These are phyloP conservation scores for Myiagra hebetior DNA, from an alignment of 2,113 vertebrate genomes.

Conservation along the genomic window DNA sequence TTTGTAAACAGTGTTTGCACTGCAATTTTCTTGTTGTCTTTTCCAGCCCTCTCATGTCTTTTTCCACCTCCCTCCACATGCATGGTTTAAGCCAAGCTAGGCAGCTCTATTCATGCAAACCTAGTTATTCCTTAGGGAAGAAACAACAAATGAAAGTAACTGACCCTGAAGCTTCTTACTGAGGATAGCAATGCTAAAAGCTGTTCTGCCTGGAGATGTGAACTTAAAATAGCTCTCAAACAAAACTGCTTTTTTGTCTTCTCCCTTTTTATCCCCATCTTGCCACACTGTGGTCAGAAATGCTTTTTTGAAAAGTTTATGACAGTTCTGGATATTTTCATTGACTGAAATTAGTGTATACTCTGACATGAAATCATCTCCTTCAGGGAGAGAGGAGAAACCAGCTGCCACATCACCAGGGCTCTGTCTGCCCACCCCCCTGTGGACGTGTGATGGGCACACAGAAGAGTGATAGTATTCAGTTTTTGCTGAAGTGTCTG, in stretches of 20 bases:
- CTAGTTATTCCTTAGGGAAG: neutral
- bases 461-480: neutral
- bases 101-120: neutral
- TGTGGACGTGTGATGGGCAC: neutral
- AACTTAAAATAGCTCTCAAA: constrained; percentile 7
- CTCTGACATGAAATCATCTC: neutral
- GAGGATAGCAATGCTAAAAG: neutral
- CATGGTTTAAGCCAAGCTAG: neutral
- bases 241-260: neutral
- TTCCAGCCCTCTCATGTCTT: neutral
- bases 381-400: neutral
- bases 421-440: neutral
- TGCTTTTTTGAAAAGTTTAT: neutral
- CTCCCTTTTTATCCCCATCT: neutral
- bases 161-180: neutral
- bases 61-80: neutral
- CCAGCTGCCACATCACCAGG: neutral
- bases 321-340: neutral
- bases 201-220: neutral
- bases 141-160: neutral
- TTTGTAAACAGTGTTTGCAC: neutral
- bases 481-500: neutral
- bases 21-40: neutral
- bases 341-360: neutral
- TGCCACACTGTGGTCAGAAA: constrained; percentile 4